phyloP scores from a whole-genome alignment of 53 echinoderm and acorn worm genomes.

The Echinarachnius parma region DNA sequence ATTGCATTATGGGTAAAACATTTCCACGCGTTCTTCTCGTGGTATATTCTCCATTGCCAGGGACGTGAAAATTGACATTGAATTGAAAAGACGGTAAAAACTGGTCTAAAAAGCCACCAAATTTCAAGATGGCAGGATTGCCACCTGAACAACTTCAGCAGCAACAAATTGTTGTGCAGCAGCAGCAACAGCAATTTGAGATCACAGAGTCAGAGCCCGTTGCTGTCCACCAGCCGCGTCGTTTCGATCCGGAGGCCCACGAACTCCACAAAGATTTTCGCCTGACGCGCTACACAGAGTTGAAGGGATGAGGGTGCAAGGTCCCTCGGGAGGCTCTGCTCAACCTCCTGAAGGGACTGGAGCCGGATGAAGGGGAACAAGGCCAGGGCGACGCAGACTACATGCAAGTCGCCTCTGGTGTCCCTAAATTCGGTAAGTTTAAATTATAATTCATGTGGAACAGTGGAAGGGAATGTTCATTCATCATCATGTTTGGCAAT shows the following conservation, averaged over 20 bases:
- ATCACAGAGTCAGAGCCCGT: slow-evolving; percentile 10
- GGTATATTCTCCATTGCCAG: slow-evolving; percentile 28
- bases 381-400: slow-evolving; percentile 46
- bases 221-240: slow-evolving; percentile 35
- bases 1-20: slow-evolving; percentile 25
- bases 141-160: slow-evolving; percentile 25
- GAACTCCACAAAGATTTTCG: slow-evolving; percentile 93
- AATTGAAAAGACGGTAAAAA: not conserved
- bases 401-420: slow-evolving; percentile 43
- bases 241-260: slow-evolving; percentile 86
- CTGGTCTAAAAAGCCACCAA: not conserved
- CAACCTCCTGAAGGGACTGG: slow-evolving; percentile 97
- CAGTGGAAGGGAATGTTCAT: too few relatives aligned
- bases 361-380: slow-evolving; percentile 57
- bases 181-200: slow-evolving; percentile 30
- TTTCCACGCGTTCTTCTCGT: slow-evolving; percentile 29
- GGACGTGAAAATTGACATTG: slow-evolving; percentile 30
- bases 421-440: slow-evolving; percentile 52
- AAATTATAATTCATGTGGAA: not conserved
- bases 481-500: slow-evolving; percentile 2
- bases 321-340: slow-evolving; percentile 99
- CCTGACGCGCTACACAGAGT: slow-evolving; percentile 82
- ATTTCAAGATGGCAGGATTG: slow-evolving; percentile 41
- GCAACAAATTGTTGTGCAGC: slow-evolving; percentile 28
- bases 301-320: slow-evolving; percentile 99